A percentile compares a stretch with the other conserved stretches of the same genome.
Conservation (phyloP, 1,140 invertebrate genomes). For the Tetragonula clypearis region DNA sequence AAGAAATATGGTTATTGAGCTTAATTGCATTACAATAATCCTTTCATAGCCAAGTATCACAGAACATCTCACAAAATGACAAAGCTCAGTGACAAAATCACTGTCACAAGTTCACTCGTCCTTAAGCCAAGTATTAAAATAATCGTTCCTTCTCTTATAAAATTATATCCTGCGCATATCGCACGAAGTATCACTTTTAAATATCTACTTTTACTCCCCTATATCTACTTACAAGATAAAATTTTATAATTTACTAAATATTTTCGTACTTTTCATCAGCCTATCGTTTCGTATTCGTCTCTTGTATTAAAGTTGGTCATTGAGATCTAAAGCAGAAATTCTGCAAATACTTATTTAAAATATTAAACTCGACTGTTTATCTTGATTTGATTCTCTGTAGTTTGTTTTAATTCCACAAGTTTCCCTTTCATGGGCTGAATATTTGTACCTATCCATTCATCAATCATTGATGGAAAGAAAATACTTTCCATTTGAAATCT, state of each 20-base stretch:
- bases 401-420: conserved; percentile 81
- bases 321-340: conserved; percentile 46
- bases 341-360: conserved; percentile 29
- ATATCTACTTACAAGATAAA: conserved; percentile 41
- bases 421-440: conserved; percentile 81
- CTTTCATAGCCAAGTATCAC: conserved; percentile 67
- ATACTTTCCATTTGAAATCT: conserved; percentile 81
- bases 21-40: conserved; percentile 42
- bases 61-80: conserved; percentile 56
- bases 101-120: conserved; percentile 34
- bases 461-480: conserved; percentile 81
- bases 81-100: conserved; percentile 46
- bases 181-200: conserved; percentile 19
- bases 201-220: conserved; percentile 36
- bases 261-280: conserved; percentile 37
- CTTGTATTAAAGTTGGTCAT: conserved; percentile 28
- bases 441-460: conserved; percentile 84
- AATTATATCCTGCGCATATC: conserved; percentile 48
- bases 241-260: conserved; percentile 53
- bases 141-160: conserved; percentile 54
- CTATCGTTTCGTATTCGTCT: conserved; percentile 29
- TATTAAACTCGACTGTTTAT: conserved; percentile 75
- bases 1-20: conserved; percentile 32
- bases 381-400: conserved; percentile 81
- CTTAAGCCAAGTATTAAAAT: conserved; percentile 60